Base-by-base conservation (phyloP, 1,140 invertebrate genomes). In the Bombus terrestris region DNA sequence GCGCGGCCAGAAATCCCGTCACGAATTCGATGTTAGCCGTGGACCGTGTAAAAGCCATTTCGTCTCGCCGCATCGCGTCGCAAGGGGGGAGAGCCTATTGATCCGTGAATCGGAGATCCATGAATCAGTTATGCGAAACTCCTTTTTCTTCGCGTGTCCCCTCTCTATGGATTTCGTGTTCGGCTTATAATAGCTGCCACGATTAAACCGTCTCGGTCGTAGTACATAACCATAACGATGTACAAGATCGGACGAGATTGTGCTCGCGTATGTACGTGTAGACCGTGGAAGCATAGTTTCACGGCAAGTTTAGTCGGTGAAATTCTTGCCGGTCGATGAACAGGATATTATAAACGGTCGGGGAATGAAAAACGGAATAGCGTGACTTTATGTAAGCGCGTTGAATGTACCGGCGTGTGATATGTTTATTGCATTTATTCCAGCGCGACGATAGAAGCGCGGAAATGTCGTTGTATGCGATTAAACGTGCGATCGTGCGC, bases 141-240 rank as follows among this genome's bases (percentile, higher is more conserved):
- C 15, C 57, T 64, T 66, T 35, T 74, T n/a, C 53, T 47, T 37
- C 32, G 2, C 64, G 37, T 37, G 66, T 88, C 62, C 39, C 64
- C 64, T 41, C 66, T 13, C 53, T 6, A 39, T 59, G 59, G 69
- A 74, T 81, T 85, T 81, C 83, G 53, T 85, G 84, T 72, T 75
- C 71, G 79, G 41, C n/a, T 9, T 89, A 89, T 89, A 89, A 89
- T 73, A 81, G 76, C 76, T 64, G 71, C 57, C 28, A 22, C 73
- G 75, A 81, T 89, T 89, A 89, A 86, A 78, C 43, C 87, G 87
- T 82, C 87, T 79, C 79, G 12, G 62, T 81, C 76, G 83, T 89
- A 74, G 82, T 88, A 76, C 77, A 77, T 81, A 85, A 89, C 69
- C 69, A 25, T 78, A 68, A 72, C 69, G 53, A 41, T 80, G 47